Percentiles rank a stretch among this genome's conserved stretches.
Conservation (phyloP, 2,113 vertebrate species). For the Epinephelus moara region DNA sequence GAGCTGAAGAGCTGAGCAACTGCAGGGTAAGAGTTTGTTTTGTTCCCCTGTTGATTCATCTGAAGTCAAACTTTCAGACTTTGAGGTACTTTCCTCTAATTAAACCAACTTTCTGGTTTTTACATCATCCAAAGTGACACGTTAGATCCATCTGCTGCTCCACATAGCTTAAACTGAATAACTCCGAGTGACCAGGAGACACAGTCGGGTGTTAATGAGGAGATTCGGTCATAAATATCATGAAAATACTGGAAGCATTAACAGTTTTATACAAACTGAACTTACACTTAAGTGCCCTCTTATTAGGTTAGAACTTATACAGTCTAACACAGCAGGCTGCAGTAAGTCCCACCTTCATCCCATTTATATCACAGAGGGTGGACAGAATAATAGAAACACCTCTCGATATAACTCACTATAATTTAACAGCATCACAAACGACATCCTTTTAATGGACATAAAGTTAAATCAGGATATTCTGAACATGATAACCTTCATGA, state of each 20-base stretch:
- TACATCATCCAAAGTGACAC: not conserved
- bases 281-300: too few relatives aligned
- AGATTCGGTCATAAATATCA: not conserved
- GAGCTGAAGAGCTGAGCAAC: constrained; percentile 95
- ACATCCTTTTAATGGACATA: too few relatives aligned
- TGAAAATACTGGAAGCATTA: not conserved
- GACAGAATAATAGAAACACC: not conserved
- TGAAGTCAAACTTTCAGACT: not conserved
- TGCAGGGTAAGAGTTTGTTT: constrained; percentile 88
- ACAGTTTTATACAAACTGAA: not conserved
- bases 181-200: not conserved
- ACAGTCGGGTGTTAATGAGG: not conserved
- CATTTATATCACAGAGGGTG: not conserved
- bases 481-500: not conserved
- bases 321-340: too few relatives aligned
- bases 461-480: not conserved
- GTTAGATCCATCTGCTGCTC: not conserved
- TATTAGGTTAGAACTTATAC: too few relatives aligned
- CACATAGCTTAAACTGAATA: not conserved
- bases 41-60: not conserved
- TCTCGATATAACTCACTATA: not conserved
- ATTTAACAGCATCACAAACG: not conserved
- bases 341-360: not conserved
- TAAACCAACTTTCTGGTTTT: not conserved
- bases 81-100: constrained; percentile 10